Evolutionary conservation across 2,888 invertebrate genomes (phyloP).

Genomic region (Nemotelus pantherinus): DNA sequence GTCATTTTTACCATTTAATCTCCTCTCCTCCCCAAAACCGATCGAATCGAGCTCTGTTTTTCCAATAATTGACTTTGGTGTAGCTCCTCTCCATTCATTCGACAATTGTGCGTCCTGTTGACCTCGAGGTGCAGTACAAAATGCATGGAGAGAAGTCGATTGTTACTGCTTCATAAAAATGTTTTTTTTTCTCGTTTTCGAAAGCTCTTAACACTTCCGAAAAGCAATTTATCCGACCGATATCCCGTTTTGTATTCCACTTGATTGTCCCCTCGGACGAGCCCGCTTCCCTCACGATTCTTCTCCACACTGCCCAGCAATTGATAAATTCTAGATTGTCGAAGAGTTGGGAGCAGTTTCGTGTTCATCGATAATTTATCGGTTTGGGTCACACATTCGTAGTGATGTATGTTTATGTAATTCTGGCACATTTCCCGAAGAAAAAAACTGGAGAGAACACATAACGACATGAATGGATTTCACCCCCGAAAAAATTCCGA

Average conservation of each 20-base stretch:
- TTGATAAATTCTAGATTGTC: no score
- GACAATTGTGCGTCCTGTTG: no score
- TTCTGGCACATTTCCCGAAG: slow-evolving; percentile 33
- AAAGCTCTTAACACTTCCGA: slow-evolving; percentile 11
- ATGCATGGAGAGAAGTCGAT: neutral
- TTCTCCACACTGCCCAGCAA: neutral
- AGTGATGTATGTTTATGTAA: slow-evolving; percentile 40
- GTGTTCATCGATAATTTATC: slow-evolving; percentile 37
- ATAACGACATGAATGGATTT: neutral
- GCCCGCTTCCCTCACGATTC: neutral
- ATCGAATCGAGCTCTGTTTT: neutral
- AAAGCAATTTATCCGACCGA: slow-evolving; percentile 1
- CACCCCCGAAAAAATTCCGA: neutral
- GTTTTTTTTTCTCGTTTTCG: neutral
- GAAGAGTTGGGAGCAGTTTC: no score
- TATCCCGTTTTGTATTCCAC: slow-evolving; percentile 1
- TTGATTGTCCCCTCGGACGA: neutral
- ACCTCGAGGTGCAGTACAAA: neutral
- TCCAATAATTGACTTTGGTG: slow-evolving; percentile 26
- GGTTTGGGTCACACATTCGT: slow-evolving; percentile 37
- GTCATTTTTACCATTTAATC: neutral
- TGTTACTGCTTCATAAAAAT: slow-evolving; percentile 13
- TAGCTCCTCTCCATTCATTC: no score
- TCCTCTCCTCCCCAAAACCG: no score
- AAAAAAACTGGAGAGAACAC: neutral